Conservation (phyloP, 2,113 vertebrate genomes). For the Gymnogyps californianus region DNA sequence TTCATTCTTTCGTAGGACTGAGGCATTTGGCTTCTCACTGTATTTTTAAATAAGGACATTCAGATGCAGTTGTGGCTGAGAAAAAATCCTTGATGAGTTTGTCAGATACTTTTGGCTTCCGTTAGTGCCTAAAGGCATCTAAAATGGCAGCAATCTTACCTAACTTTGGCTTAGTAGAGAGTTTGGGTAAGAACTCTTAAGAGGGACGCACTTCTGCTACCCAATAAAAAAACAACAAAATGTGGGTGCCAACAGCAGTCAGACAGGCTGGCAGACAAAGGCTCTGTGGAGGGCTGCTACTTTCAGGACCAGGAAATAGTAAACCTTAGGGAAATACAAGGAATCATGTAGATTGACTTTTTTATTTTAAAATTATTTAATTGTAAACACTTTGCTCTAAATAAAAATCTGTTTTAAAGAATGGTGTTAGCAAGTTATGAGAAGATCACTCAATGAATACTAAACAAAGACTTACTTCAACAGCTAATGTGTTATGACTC, state of each 20-base stretch:
- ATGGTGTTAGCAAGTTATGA: background rate
- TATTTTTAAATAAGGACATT: background rate
- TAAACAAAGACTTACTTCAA: background rate
- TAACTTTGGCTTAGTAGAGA: too few relatives aligned
- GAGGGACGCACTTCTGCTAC: background rate
- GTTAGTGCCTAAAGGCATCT: background rate
- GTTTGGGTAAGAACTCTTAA: background rate
- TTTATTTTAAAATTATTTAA: background rate
- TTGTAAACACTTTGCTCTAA: background rate
- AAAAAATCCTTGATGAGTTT: background rate
- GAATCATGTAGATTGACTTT: background rate
- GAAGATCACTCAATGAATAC: background rate
- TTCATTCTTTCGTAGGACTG: background rate
- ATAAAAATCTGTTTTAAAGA: background rate
- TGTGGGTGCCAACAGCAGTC: background rate
- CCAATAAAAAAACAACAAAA: too few relatives aligned
- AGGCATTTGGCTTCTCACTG: background rate
- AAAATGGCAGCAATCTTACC: background rate
- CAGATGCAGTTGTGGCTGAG: background rate
- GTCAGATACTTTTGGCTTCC: background rate
- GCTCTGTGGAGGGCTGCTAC: background rate
- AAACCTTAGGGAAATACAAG: background rate
- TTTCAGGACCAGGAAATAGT: background rate
- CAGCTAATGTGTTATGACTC: rapidly evolving
- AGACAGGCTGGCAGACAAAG: background rate